These are phyloP conservation scores for Chondrilla cf. caribensis DNA, from an alignment of 37 sponge, comb jelly and placozoan genomes.

Conservation along the genomic window DNA sequence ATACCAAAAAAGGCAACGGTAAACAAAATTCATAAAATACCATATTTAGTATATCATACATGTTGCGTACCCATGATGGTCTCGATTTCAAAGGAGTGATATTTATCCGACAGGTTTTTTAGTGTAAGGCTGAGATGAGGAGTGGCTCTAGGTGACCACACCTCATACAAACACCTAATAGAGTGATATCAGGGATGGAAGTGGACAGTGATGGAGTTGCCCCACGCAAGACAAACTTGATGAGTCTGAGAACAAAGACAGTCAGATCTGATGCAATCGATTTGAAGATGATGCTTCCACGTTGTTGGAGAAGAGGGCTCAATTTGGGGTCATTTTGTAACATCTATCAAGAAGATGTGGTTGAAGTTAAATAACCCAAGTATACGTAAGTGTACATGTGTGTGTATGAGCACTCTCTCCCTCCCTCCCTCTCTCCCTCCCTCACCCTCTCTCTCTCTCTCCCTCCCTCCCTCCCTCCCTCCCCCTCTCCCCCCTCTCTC, in stretches of 20 bases:
- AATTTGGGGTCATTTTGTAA: background rate
- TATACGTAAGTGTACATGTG: background rate
- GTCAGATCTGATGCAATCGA: background rate
- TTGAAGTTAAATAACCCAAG: background rate
- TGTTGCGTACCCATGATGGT: conserved; percentile 6
- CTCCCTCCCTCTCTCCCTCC: too few species aligned
- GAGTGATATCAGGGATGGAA: too few species aligned
- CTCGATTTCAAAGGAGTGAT: conserved; percentile 16
- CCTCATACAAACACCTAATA: conserved; percentile 15
- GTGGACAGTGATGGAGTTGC: too few species aligned
- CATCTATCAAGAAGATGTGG: background rate
- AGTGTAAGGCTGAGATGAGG: background rate
- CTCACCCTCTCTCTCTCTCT: too few species aligned
- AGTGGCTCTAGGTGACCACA: background rate
- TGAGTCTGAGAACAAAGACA: background rate
- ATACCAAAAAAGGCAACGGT: too few species aligned
- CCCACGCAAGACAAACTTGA: background rate
- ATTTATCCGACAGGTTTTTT: background rate
- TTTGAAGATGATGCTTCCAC: background rate
- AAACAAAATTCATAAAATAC: too few species aligned
- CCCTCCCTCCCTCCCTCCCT: too few species aligned
- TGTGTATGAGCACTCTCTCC: too few species aligned
- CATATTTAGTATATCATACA: background rate
- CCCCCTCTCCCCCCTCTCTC: too few species aligned
- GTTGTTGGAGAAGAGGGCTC: background rate